phyloP scores from a whole-genome alignment of 2,888 invertebrate genomes.

The Esperia sulphurella region DNA sequence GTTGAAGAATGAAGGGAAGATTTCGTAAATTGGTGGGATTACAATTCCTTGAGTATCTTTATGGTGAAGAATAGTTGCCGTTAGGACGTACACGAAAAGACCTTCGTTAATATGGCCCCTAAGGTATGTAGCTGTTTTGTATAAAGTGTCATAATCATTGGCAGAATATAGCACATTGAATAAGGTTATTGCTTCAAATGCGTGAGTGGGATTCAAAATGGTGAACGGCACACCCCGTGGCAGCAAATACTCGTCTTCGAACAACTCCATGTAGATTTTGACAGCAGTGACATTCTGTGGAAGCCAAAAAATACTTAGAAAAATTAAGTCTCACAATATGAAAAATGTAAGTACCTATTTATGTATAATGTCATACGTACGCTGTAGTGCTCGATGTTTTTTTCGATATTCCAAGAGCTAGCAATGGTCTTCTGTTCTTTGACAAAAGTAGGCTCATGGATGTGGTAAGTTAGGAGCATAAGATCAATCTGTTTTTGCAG shows the following conservation, averaged over 20 bases:
- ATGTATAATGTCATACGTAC: constrained; percentile 37
- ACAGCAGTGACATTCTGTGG: constrained; percentile 76
- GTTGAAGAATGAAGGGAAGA: constrained; percentile 85
- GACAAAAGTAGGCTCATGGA: constrained; percentile 79
- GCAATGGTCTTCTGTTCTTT: constrained; percentile 70
- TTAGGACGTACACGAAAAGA: constrained; percentile 83
- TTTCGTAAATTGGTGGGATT: constrained; percentile 85
- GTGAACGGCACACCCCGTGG: constrained; percentile 81
- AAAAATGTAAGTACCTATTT: not conserved
- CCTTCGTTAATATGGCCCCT: constrained; percentile 84
- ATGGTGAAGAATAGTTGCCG: constrained; percentile 81
- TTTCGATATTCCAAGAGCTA: constrained; percentile 69
- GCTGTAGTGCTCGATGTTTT: constrained; percentile 68
- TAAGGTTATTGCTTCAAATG: constrained; percentile 81
- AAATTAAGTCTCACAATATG: not conserved
- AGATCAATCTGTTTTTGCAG: constrained; percentile 65
- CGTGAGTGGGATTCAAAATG: constrained; percentile 73
- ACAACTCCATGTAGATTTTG: constrained; percentile 74
- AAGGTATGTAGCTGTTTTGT: constrained; percentile 83
- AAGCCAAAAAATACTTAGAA: constrained; percentile 9
- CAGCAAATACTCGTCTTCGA: constrained; percentile 72
- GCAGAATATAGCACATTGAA: constrained; percentile 84
- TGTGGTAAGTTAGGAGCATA: constrained; percentile 63
- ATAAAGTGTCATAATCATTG: constrained; percentile 85
- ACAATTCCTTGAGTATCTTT: constrained; percentile 81